Evolutionary conservation across 1,140 invertebrate genomes (phyloP).

Genomic region (Penaeus indicus): DNA sequence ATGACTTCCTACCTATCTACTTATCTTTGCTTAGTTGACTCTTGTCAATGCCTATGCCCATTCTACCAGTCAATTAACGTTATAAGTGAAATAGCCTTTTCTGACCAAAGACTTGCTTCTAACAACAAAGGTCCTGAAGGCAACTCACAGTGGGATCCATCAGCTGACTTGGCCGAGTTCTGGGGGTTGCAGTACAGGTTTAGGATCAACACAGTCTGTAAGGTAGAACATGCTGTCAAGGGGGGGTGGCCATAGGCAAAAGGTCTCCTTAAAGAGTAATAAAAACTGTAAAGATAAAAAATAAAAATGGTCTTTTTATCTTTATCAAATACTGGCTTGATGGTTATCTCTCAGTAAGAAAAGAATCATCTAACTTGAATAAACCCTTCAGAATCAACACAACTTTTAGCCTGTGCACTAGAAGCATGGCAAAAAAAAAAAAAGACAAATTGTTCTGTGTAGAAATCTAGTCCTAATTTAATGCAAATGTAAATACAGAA

Average conservation of each 20-base stretch:
- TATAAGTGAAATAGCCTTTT: not conserved
- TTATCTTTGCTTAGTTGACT: no score
- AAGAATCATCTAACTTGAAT: constrained; percentile 4
- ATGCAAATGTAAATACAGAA: no score
- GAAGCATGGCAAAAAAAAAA: no score
- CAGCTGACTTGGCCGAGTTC: constrained; percentile 96
- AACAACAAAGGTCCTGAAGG: not conserved
- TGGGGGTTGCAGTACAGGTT: constrained; percentile 99
- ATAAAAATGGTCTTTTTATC: not conserved
- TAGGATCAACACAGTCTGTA: constrained; percentile 92
- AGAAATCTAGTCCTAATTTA: no score
- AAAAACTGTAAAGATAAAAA: constrained; percentile 18
- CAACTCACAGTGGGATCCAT: constrained; percentile 76
- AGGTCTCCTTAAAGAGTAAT: not conserved
- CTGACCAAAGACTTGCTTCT: not conserved
- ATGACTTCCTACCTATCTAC: no score
- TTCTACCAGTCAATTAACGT: not conserved
- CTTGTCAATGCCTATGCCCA: no score
- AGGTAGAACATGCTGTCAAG: constrained; percentile 69
- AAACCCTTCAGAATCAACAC: no score
- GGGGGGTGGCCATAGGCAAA: not conserved
- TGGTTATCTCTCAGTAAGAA: not conserved
- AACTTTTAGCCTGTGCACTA: no score
- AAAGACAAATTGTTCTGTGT: no score
- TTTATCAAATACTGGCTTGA: not conserved